phyloP scores from a whole-genome alignment of 2,888 invertebrate species.

The Ectemnius continuus region DNA sequence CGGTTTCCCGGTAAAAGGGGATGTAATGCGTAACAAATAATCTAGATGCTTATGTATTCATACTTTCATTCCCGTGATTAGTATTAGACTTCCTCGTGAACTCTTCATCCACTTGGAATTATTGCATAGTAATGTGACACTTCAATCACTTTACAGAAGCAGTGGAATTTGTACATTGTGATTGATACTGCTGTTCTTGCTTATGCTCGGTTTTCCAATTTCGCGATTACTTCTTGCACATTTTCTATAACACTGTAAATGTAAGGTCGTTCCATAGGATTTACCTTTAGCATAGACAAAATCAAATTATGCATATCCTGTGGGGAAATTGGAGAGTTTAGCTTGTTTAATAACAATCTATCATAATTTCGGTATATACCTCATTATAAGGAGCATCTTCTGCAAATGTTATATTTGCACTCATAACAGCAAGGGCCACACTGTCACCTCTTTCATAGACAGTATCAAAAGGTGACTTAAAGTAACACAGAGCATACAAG shows the following conservation, averaged over 20 bases:
- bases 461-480: slow-evolving; percentile 90
- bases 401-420: slow-evolving; percentile 86
- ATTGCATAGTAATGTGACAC: background rate
- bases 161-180: background rate
- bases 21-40: background rate
- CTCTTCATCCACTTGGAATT: background rate
- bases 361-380: slow-evolving; percentile 66
- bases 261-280: slow-evolving; percentile 87
- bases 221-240: slow-evolving; percentile 81
- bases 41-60: background rate
- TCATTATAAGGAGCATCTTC: slow-evolving; percentile 83
- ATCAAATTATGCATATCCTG: slow-evolving; percentile 86
- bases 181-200: slow-evolving; percentile 17
- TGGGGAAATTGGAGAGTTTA: slow-evolving; percentile 64
- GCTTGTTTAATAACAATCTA: background rate
- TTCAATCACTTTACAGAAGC: background rate
- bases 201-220: slow-evolving; percentile 81
- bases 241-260: slow-evolving; percentile 85
- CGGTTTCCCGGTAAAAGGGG: background rate
- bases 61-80: background rate
- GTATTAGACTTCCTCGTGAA: background rate
- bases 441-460: slow-evolving; percentile 92
- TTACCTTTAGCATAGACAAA: slow-evolving; percentile 85
- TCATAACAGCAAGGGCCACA: slow-evolving; percentile 90
- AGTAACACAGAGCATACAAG: slow-evolving; percentile 90